phyloP scores from a whole-genome alignment of 2,888 invertebrate species.

The Chrysolina americana region DNA sequence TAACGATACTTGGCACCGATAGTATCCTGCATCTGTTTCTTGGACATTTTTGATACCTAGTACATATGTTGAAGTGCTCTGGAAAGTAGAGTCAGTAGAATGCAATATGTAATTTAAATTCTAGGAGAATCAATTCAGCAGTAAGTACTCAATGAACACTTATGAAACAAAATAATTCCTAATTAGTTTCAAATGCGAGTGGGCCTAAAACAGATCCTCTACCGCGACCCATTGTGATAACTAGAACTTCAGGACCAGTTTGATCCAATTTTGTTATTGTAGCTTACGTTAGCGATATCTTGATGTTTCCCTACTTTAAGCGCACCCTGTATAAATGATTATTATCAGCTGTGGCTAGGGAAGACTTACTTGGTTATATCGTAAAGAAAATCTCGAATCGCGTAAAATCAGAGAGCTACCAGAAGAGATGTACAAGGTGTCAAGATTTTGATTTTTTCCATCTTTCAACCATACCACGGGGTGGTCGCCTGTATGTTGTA shows the following conservation, averaged over 20 bases:
- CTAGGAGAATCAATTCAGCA: too few species aligned
- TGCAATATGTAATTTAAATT: neutral
- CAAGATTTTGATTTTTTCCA: neutral
- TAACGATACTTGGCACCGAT: slow-evolving; percentile 91
- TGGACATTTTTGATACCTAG: slow-evolving; percentile 93
- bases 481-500: neutral
- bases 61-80: slow-evolving; percentile 85
- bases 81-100: slow-evolving; percentile 26
- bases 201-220: too few species aligned
- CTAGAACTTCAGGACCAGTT: too few species aligned
- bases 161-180: too few species aligned
- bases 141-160: too few species aligned
- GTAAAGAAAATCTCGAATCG: neutral
- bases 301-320: too few species aligned
- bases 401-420: neutral
- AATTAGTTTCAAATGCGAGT: too few species aligned
- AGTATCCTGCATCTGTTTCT: slow-evolving; percentile 91
- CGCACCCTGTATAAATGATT: too few species aligned
- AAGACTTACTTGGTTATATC: neutral
- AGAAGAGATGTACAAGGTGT: neutral
- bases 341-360: too few species aligned
- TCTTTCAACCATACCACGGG: neutral
- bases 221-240: too few species aligned
- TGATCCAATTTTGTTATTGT: too few species aligned
- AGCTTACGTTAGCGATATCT: too few species aligned